A percentile compares a stretch with the other conserved stretches of the same genome.
phyloP scores from a whole-genome alignment of 2,888 invertebrate genomes.

The Nomada ruficornis region DNA sequence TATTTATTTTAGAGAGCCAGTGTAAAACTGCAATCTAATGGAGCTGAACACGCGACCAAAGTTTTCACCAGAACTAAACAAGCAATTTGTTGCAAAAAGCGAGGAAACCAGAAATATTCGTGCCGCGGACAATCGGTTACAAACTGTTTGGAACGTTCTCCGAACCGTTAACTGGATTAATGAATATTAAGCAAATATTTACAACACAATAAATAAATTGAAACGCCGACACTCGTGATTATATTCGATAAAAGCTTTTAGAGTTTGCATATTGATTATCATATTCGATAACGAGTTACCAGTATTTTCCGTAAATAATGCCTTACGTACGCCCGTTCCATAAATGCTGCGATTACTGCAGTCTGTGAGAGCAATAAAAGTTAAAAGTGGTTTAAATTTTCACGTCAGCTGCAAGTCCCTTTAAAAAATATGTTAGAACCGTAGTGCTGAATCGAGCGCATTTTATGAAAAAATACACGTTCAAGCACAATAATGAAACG shows the following conservation, averaged over 20 bases:
- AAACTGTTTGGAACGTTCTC: conserved; percentile 11
- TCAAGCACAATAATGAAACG: too few species aligned
- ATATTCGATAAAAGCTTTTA: background rate
- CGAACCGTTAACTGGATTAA: background rate
- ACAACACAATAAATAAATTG: background rate
- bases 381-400: background rate
- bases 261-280: background rate
- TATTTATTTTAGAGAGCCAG: background rate
- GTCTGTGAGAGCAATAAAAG: background rate
- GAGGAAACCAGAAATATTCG: background rate
- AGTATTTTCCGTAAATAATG: background rate
- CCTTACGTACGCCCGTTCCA: background rate
- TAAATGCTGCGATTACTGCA: background rate
- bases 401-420: background rate
- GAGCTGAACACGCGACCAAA: conserved; percentile 1
- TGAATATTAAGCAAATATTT: conserved; percentile 18
- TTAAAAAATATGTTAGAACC: background rate
- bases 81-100: conserved; percentile 16
- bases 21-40: conserved; percentile 20
- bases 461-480: too few species aligned
- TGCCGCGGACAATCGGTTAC: background rate
- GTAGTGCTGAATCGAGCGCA: too few species aligned
- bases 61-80: background rate
- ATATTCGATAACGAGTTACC: conserved; percentile 6
- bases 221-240: background rate